Conservation (phyloP, 2,888 invertebrate genomes). For the Tyria jacobaeae region DNA sequence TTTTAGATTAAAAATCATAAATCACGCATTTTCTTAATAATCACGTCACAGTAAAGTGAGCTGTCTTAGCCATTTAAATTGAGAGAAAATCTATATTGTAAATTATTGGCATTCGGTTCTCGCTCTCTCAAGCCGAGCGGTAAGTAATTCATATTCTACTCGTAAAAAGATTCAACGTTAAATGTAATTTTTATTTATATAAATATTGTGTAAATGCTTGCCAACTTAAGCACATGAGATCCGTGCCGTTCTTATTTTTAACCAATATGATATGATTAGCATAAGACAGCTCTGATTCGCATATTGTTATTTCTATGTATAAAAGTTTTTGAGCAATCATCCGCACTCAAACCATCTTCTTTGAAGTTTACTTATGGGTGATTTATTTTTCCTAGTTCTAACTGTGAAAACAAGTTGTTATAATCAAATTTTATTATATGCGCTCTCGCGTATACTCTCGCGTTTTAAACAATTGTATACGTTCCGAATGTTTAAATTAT, state of each 20-base stretch:
- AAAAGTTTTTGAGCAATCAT: no score
- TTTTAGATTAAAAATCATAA: constrained; percentile 4
- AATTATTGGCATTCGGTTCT: constrained; percentile 22
- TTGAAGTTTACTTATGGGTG: no score
- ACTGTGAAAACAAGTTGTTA: no score
- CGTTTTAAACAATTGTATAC: no score
- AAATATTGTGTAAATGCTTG: not conserved
- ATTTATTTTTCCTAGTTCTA: no score
- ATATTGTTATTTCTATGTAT: no score
- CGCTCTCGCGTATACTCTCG: no score
- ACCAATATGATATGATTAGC: not conserved
- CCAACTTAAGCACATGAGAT: not conserved
- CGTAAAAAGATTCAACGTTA: constrained; percentile 10
- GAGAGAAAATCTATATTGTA: constrained; percentile 12
- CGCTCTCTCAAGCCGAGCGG: not conserved
- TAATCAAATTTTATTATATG: no score
- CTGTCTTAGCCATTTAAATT: constrained; percentile 18
- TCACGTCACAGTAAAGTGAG: constrained; percentile 15
- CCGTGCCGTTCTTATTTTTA: not conserved
- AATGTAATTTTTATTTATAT: constrained; percentile 3
- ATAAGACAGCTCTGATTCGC: no score
- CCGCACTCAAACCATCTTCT: no score
- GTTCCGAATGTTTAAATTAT: no score
- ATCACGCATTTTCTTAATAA: constrained; percentile 5
- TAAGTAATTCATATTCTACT: constrained; percentile 13